Evolutionary conservation across 2,797 vertebrate genomes (phyloP).

Genomic region (Tangara arthus): DNA sequence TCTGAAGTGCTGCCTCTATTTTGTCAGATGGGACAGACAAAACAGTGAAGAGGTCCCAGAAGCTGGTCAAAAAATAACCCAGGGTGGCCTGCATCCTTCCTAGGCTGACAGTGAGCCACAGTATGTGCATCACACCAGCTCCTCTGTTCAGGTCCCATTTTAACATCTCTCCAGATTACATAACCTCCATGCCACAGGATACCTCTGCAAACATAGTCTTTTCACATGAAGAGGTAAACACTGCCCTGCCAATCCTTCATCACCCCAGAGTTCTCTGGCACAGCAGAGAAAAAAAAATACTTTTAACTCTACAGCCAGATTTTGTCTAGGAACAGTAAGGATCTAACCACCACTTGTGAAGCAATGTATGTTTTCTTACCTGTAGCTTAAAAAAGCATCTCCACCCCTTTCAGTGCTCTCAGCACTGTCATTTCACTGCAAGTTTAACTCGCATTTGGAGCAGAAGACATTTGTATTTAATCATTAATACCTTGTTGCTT

Average conservation of each 20-base stretch:
- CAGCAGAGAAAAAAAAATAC: neutral
- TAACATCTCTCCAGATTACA: neutral
- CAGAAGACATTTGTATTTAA: neutral
- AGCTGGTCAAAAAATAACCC: neutral
- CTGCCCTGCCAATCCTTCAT: neutral
- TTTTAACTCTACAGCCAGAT: neutral
- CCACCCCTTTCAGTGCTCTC: neutral
- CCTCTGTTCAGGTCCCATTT: neutral
- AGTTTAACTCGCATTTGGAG: neutral
- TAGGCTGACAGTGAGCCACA: neutral
- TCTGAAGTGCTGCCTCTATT: neutral
- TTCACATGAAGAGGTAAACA: neutral
- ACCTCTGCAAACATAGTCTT: neutral
- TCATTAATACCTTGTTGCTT: neutral
- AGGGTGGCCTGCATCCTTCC: neutral
- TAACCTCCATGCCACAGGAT: neutral
- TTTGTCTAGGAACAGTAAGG: neutral
- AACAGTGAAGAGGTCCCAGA: neutral
- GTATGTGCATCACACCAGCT: neutral
- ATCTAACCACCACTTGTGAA: neutral
- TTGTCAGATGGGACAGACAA: neutral
- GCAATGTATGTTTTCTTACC: neutral
- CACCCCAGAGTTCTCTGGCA: neutral
- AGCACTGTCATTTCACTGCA: neutral
- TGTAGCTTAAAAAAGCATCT: neutral